Evolutionary conservation across 2,797 vertebrate genomes (phyloP), one percentile per base, ranked within the genome.

Genomic region (Periparus ater): DNA sequence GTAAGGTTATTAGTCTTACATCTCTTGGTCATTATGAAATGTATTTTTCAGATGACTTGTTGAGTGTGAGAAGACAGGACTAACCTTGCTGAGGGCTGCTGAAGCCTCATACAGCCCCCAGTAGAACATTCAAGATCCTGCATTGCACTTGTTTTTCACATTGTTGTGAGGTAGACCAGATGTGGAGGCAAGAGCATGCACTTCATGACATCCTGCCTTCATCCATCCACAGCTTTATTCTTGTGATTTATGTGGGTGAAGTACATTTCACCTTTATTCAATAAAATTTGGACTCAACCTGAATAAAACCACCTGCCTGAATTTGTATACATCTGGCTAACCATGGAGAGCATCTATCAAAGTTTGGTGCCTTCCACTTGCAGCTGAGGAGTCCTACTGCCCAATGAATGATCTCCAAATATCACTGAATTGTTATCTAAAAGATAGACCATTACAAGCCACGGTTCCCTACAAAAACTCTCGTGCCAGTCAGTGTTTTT

Each of bases 211-310:
- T n/a, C 50, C 58, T 32, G 21, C 32, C 47, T 80, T 88, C 89
- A 91, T 38, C 66, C 70, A 66, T 47, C 42, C 66, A 32, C 12
- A 55, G 58, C 62, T 58, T 94, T 75, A 81, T 65, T 89, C 71
- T 86, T 55, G 51, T 44, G 84, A 88, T 91, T 91, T 95, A 54
- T 93, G 67, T 36, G 51, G 38, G 29, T 83, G 85, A 92, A 93
- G 48, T 48, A 88, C 79, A 86, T 88, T 77, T 92, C 50, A 93
- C 85, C 82, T 84, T 71, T 88, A 91, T 94, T 93, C 92, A 83
- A 89, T 87, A 76, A 89, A 96, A 95, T 95, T 73, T 66, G 45
- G 94, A 95, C 94, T 96, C 51, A 13, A 55, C 50, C 93, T 92
- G 71, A 96, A 97, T 50, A 25, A 48, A 82, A 48, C 22, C 55